phyloP scores from a whole-genome alignment of 2,888 invertebrate genomes.

The Napeogenes sylphis region DNA sequence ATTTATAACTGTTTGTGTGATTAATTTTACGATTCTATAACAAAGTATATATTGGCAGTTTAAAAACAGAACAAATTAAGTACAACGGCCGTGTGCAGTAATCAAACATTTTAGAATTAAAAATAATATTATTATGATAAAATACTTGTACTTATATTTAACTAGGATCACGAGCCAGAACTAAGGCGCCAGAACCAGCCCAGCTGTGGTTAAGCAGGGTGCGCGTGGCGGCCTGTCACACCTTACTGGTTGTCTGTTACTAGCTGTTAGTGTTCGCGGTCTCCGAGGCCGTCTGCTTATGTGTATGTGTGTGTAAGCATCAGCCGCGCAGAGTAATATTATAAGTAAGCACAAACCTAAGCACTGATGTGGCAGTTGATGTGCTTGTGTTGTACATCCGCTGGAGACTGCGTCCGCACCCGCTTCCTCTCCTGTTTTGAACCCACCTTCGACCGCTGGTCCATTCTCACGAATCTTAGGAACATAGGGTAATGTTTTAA shows the following conservation, averaged over 20 bases:
- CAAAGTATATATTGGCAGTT: background rate
- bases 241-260: constrained; percentile 19
- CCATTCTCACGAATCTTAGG: constrained; percentile 68
- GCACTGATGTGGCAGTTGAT: constrained; percentile 62
- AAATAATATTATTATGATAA: constrained; percentile 34
- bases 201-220: constrained; percentile 49
- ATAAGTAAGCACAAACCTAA: constrained; percentile 75
- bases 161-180: constrained; percentile 69
- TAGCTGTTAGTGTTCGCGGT: constrained; percentile 65
- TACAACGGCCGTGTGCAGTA: constrained; percentile 1
- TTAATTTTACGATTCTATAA: background rate
- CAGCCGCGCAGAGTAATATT: constrained; percentile 55
- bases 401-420: constrained; percentile 39
- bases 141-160: constrained; percentile 72
- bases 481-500: constrained; percentile 4
- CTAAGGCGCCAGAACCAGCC: constrained; percentile 42
- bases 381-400: constrained; percentile 59
- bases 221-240: constrained; percentile 53
- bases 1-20: background rate
- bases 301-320: constrained; percentile 38
- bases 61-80: constrained; percentile 4
- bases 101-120: constrained; percentile 12
- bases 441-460: constrained; percentile 31
- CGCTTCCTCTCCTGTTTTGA: constrained; percentile 25
- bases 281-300: constrained; percentile 51